phyloP scores from a whole-genome alignment of 2,888 invertebrate genomes.

The Lamproptera curius region DNA sequence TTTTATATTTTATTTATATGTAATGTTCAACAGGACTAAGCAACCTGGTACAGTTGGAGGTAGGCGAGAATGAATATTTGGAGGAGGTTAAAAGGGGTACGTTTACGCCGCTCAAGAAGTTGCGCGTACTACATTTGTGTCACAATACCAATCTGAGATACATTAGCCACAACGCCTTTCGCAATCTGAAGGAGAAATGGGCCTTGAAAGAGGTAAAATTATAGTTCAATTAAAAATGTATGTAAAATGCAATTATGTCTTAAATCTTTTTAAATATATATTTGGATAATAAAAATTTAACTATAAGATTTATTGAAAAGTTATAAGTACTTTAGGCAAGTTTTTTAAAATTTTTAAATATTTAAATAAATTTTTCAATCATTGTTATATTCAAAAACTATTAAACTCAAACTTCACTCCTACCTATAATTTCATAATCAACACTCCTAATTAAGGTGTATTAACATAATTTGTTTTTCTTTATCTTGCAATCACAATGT shows the following conservation, averaged over 20 bases:
- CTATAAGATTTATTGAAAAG: too few relatives aligned
- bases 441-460: constrained; percentile 1
- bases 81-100: constrained; percentile 74
- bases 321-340: too few relatives aligned
- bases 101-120: constrained; percentile 67
- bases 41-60: constrained; percentile 76
- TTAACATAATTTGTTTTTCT: constrained; percentile 8
- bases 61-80: constrained; percentile 77
- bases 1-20: too few relatives aligned
- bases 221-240: too few relatives aligned
- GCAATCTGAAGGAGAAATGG: constrained; percentile 67
- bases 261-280: too few relatives aligned
- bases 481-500: constrained; percentile 20
- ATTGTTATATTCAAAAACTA: too few relatives aligned
- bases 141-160: constrained; percentile 73
- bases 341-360: too few relatives aligned
- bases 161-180: constrained; percentile 80
- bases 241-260: too few relatives aligned
- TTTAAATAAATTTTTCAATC: too few relatives aligned
- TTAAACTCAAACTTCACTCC: background rate
- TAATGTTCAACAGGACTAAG: constrained; percentile 62
- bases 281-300: too few relatives aligned
- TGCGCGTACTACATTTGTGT: constrained; percentile 66
- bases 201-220: constrained; percentile 72
- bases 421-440: constrained; percentile 19